Evolutionary conservation across 2,888 invertebrate genomes (phyloP).

Genomic region (Drosophila histrio): DNA sequence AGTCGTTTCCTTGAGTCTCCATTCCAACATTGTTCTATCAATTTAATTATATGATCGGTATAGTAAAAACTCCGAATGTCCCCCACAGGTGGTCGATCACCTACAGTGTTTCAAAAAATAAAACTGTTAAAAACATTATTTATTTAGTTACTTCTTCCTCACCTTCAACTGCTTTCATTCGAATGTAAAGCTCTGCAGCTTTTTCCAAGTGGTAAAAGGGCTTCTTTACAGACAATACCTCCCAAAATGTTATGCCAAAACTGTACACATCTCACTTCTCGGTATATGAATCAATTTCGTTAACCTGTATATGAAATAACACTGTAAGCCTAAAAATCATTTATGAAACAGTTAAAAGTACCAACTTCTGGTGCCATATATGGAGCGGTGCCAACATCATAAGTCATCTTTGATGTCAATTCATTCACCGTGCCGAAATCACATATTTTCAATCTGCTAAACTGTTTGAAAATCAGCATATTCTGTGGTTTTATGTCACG

Average conservation of each 20-base stretch:
- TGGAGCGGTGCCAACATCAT: background rate
- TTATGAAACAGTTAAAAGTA: background rate
- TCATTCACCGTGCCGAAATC: conserved; percentile 19
- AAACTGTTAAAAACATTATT: no score
- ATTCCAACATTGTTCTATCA: conserved; percentile 9
- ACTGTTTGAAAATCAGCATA: conserved; percentile 5
- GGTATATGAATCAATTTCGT: background rate
- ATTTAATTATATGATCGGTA: background rate
- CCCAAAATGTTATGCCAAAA: conserved; percentile 22
- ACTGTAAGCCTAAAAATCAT: background rate
- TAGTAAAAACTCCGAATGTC: background rate
- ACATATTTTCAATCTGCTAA: conserved; percentile 5
- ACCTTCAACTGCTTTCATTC: no score
- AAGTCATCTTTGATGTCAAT: background rate
- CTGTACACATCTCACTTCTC: conserved; percentile 25
- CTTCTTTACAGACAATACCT: background rate
- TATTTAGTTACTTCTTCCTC: no score
- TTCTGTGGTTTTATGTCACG: conserved; percentile 17
- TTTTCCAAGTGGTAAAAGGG: conserved; percentile 7
- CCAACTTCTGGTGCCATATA: conserved; percentile 34
- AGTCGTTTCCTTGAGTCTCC: background rate
- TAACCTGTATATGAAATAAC: background rate
- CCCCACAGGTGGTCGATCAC: background rate
- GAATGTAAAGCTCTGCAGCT: background rate
- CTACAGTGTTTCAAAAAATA: background rate